Evolutionary conservation across 2,888 invertebrate species (phyloP).

Genomic region (Chamaedrilus cognettii): DNA sequence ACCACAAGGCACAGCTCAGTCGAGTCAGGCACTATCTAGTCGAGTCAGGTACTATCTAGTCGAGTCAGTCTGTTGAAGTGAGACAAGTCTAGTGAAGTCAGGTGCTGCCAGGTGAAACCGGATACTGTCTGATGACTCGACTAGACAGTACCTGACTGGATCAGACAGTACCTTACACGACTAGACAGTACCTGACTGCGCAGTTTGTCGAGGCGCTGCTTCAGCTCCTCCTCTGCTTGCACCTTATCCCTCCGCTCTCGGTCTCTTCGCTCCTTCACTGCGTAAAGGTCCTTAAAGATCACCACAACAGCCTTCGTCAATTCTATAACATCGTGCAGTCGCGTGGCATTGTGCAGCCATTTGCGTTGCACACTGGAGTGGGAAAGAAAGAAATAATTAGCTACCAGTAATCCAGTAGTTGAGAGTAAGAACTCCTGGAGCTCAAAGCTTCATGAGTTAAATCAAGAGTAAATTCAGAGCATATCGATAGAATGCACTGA

Average conservation of each 20-base stretch:
- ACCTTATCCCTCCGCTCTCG: constrained; percentile 47
- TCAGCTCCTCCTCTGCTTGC: constrained; percentile 43
- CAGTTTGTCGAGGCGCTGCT: constrained; percentile 44
- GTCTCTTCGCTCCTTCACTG: constrained; percentile 41
- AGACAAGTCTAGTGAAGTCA: background rate
- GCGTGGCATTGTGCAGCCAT: too few species aligned
- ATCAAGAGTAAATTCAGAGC: too few species aligned
- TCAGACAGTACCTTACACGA: background rate
- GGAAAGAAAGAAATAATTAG: too few species aligned
- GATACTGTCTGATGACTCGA: background rate
- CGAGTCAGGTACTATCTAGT: too few species aligned
- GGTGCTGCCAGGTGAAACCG: background rate
- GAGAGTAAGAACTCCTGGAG: too few species aligned
- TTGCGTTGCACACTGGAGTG: too few species aligned
- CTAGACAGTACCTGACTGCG: constrained; percentile 46
- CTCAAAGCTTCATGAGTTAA: too few species aligned
- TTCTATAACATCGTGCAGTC: background rate
- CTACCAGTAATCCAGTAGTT: too few species aligned
- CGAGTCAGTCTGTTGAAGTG: too few species aligned
- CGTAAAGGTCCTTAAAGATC: constrained; percentile 45
- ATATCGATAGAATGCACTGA: too few species aligned
- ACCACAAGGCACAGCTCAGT: too few species aligned
- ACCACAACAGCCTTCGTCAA: background rate
- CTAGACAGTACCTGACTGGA: background rate
- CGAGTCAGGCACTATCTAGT: too few species aligned